A percentile compares a stretch with the other conserved stretches of the same genome.
These are phyloP conservation scores for Cranoglanis bouderius DNA, from an alignment of 2,113 vertebrate species.

Conservation along the genomic window DNA sequence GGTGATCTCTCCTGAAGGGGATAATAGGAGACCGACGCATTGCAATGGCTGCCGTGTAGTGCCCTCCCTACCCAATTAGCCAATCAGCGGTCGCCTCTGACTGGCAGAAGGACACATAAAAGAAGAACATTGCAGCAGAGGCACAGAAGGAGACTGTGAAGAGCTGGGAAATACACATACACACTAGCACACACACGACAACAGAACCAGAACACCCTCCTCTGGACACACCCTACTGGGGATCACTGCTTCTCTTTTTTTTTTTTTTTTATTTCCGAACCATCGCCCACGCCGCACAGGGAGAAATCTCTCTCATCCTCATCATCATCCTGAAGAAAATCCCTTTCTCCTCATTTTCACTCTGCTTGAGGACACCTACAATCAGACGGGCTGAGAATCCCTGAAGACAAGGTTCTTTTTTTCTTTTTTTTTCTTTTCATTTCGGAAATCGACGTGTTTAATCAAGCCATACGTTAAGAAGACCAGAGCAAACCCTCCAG, in stretches of 20 bases:
- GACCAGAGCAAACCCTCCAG: slow-evolving; percentile 58
- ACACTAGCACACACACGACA: slow-evolving; percentile 55
- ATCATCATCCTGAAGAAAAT: slow-evolving; percentile 75
- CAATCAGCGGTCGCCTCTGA: slow-evolving; percentile 77
- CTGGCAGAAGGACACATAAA: slow-evolving; percentile 82
- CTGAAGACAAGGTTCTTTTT: slow-evolving; percentile 70
- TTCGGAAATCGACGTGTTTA: slow-evolving; percentile 59
- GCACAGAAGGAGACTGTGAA: slow-evolving; percentile 80
- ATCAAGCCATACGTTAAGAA: slow-evolving; percentile 51
- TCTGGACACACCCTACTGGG: slow-evolving; percentile 82
- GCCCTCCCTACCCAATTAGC: slow-evolving; percentile 83
- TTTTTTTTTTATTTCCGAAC: slow-evolving; percentile 73
- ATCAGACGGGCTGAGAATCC: slow-evolving; percentile 75
- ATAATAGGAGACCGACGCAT: slow-evolving; percentile 78
- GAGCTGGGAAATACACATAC: slow-evolving; percentile 73
- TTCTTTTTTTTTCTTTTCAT: slow-evolving; percentile 76
- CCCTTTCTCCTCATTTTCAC: slow-evolving; percentile 76
- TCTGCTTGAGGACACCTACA: slow-evolving; percentile 76
- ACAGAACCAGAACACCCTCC: slow-evolving; percentile 76
- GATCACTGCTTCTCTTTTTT: slow-evolving; percentile 77
- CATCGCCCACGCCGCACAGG: slow-evolving; percentile 77
- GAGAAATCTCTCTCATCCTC: slow-evolving; percentile 74
- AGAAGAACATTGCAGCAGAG: slow-evolving; percentile 85
- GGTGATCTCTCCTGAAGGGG: slow-evolving; percentile 79
- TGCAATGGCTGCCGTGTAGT: slow-evolving; percentile 80